Conservation (phyloP, 2,888 invertebrate species). For the Luperina nickerlii region DNA sequence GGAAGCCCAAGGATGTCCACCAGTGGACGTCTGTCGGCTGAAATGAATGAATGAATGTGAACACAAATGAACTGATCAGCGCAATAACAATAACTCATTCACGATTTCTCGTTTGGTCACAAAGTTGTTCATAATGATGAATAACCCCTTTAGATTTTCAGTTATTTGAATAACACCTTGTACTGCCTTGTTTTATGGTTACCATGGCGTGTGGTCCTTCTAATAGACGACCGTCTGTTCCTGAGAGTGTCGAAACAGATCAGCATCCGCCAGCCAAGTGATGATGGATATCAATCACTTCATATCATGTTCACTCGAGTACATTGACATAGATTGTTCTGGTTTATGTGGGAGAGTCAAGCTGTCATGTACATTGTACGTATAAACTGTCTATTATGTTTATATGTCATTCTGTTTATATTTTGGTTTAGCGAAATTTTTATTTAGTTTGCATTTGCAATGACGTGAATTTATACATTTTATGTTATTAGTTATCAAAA, state of each 20-base stretch:
- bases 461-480: slow-evolving; percentile 13
- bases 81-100: too few species aligned
- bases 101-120: background rate
- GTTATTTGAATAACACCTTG: background rate
- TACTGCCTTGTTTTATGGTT: background rate
- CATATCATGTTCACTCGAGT: slow-evolving; percentile 40
- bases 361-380: slow-evolving; percentile 28
- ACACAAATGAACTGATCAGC: background rate
- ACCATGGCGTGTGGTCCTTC: slow-evolving; percentile 9
- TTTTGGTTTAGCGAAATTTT: background rate
- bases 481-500: background rate
- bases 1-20: too few species aligned
- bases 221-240: slow-evolving; percentile 29
- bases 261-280: slow-evolving; percentile 48
- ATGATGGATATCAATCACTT: slow-evolving; percentile 60
- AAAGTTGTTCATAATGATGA: background rate
- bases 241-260: slow-evolving; percentile 39
- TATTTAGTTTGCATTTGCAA: background rate
- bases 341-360: slow-evolving; percentile 50
- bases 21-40: too few species aligned
- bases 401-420: slow-evolving; percentile 17
- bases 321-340: slow-evolving; percentile 60
- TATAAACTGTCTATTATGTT: slow-evolving; percentile 4
- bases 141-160: background rate
- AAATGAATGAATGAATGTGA: too few species aligned